Conservation (phyloP, 2,888 invertebrate species). For the Polietes domitor region DNA sequence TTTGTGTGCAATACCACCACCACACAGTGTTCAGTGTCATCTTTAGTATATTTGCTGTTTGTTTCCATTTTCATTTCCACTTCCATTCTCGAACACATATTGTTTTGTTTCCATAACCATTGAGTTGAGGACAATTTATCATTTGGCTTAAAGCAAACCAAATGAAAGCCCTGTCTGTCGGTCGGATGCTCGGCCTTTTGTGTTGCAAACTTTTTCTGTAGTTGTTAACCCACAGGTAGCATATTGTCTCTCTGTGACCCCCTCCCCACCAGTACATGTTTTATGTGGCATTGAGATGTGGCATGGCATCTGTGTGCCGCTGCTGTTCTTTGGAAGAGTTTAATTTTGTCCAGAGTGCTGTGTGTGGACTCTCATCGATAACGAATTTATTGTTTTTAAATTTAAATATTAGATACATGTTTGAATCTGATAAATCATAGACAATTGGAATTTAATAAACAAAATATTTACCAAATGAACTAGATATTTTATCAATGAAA, state of each 20-base stretch:
- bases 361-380: no score
- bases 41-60: neutral
- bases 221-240: neutral
- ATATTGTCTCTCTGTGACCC: slow-evolving; percentile 7
- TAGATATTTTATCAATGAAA: no score
- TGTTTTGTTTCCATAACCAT: slow-evolving; percentile 22
- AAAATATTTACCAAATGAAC: no score
- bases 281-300: neutral
- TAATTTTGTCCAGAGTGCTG: no score
- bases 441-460: no score
- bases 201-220: neutral
- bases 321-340: no score
- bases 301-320: neutral
- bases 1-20: neutral
- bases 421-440: no score
- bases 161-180: slow-evolving; percentile 35
- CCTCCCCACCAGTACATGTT: neutral
- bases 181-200: neutral
- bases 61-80: neutral
- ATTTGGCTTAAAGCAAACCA: slow-evolving; percentile 15
- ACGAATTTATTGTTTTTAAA: no score
- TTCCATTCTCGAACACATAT: neutral
- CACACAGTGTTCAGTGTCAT: neutral
- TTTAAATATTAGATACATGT: no score
- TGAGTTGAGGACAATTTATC: slow-evolving; percentile 35